Percentiles rank a stretch among this genome's conserved stretches.
Conservation (phyloP, 2,888 invertebrate species). For the Drepanosiphum platanoidis region DNA sequence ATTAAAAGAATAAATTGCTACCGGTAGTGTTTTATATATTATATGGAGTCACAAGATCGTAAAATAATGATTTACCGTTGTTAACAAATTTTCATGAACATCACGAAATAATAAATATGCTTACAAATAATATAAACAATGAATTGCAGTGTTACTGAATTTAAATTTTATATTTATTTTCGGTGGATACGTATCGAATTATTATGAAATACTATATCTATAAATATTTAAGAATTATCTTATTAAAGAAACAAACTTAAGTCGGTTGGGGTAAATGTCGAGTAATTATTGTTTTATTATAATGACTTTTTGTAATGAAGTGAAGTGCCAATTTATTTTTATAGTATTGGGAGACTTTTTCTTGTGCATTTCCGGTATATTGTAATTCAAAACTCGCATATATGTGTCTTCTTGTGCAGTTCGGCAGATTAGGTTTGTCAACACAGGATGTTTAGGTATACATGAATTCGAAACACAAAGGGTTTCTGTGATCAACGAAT, state of each 20-base stretch:
- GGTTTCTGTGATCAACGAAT: not conserved
- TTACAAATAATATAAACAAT: too few species aligned
- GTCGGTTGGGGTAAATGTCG: not conserved
- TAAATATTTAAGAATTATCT: too few species aligned
- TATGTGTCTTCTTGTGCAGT: not conserved
- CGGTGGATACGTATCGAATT: too few species aligned
- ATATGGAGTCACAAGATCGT: too few species aligned
- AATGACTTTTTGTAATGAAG: not conserved
- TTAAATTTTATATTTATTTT: too few species aligned
- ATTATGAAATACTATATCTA: too few species aligned
- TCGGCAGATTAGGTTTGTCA: not conserved
- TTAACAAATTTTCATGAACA: too few species aligned
- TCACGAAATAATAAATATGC: too few species aligned
- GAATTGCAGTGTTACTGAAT: too few species aligned
- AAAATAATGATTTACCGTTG: too few species aligned
- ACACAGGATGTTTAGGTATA: not conserved
- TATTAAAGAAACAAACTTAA: not conserved
- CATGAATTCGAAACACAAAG: not conserved
- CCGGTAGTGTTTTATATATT: too few species aligned
- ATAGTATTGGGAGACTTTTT: not conserved
- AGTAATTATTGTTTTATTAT: not conserved
- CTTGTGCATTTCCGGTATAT: not conserved
- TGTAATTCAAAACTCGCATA: not conserved
- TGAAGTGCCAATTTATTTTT: not conserved
- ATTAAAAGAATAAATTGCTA: too few species aligned